Evolutionary conservation across 2,797 vertebrate species (phyloP).

Genomic region (Astyanax mexicanus): DNA sequence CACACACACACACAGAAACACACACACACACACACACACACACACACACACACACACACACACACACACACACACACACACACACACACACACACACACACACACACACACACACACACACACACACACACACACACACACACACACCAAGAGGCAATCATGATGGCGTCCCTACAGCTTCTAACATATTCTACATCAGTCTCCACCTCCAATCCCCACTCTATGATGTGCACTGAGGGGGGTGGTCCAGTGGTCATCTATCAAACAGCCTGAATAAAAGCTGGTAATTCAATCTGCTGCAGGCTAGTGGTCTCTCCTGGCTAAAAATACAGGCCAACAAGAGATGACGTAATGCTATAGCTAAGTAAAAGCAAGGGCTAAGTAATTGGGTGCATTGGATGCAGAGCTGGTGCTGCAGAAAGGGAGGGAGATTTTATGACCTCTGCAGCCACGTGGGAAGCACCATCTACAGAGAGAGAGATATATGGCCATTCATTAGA

Average conservation of each 20-base stretch:
- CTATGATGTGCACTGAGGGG: slow-evolving; percentile 7
- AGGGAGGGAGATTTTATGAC: slow-evolving; percentile 40
- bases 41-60: slow-evolving; percentile 37
- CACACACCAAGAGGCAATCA: not conserved
- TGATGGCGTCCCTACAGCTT: not conserved
- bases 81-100: slow-evolving; percentile 51
- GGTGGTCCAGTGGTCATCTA: slow-evolving; percentile 57
- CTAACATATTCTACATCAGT: slow-evolving; percentile 52
- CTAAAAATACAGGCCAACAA: slow-evolving; percentile 81
- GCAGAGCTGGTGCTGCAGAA: slow-evolving; percentile 35
- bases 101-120: slow-evolving; percentile 49
- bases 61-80: slow-evolving; percentile 49
- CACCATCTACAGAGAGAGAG: not conserved
- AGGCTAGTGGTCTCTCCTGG: slow-evolving; percentile 71
- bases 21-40: slow-evolving; percentile 48
- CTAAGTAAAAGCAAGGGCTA: slow-evolving; percentile 67
- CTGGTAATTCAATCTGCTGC: slow-evolving; percentile 79
- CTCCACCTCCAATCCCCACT: slow-evolving; percentile 7
- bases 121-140: slow-evolving; percentile 51
- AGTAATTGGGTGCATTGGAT: slow-evolving; percentile 79
- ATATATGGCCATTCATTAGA: slow-evolving; percentile 62
- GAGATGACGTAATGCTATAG: slow-evolving; percentile 81
- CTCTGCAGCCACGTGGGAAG: slow-evolving; percentile 6
- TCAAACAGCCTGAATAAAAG: slow-evolving; percentile 69
- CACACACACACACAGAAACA: slow-evolving; percentile 51